Evolutionary conservation across 2,113 vertebrate genomes (phyloP), one percentile per base, ranked within the genome.

Genomic region (Sigmodon hispidus): DNA sequence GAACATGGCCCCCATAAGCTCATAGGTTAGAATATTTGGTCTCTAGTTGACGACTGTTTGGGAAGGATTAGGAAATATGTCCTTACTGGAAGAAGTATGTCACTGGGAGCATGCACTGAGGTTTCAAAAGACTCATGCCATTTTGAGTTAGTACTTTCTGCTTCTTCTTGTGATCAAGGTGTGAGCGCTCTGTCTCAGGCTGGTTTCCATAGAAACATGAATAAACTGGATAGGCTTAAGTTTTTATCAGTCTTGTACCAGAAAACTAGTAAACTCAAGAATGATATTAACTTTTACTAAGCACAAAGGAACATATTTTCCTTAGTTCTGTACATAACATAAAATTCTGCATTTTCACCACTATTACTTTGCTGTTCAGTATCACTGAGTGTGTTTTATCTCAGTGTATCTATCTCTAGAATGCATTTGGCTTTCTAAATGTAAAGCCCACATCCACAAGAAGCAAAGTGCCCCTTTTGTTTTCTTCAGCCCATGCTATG

Each of bases 241-340:
- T 85, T 93, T 85, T 77, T 75, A 88, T 65, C 22, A 31, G 21
- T 0, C n/a, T 91, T 91, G 55, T n/a, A 70, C 24, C 52, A 40
- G 45, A 93, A 40, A 57, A 85, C 10, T 48, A 88, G 15, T 19
- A 29, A 92, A 81, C 15, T 70, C 10, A 91, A 83, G 29, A 69
- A 75, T 72, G 5, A 73, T 81, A 69, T 13, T 79, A n/a, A 70
- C 84, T 90, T 92, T 76, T 76, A 70, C 61, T 77, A 86, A 95
- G 85, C 24, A 50, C 7, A 75, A 85, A 94, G n/a, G 80, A 55
- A 52, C 2, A 70, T 55, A 11, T 50, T 69, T 55, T 3, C 50
- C 7, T 13, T 50, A 31, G 26, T 76, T 50, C 63, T 50, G 86
- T 10, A 21, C 4, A 19, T 48, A 43, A 59, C 29, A 65, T 77